These are phyloP conservation scores for Danio aesculapii DNA, from an alignment of 2,797 vertebrate genomes.

Conservation along the genomic window DNA sequence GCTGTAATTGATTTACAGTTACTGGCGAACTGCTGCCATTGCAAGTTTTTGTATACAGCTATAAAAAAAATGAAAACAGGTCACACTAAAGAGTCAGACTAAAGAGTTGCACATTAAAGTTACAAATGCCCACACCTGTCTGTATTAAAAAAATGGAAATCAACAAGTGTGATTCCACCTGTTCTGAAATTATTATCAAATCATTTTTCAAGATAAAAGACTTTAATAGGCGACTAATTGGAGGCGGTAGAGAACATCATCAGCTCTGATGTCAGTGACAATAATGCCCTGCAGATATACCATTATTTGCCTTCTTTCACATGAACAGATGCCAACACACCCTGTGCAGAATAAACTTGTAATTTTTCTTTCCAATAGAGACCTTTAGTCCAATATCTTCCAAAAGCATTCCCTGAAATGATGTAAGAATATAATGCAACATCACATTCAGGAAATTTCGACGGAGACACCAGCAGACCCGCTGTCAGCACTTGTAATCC, in stretches of 20 bases:
- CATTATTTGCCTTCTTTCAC: slow-evolving; percentile 5
- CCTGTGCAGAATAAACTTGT: background rate
- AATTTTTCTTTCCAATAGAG: background rate
- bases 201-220: slow-evolving; percentile 15
- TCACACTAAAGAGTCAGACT: too few species aligned
- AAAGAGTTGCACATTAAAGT: too few species aligned
- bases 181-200: slow-evolving; percentile 25
- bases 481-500: slow-evolving; percentile 68
- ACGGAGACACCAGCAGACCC: background rate
- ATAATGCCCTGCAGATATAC: background rate
- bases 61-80: too few species aligned
- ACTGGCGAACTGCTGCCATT: too few species aligned
- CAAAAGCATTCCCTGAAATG: background rate
- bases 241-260: slow-evolving; percentile 47
- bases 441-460: background rate
- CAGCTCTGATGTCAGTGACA: background rate
- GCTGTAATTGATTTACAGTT: too few species aligned
- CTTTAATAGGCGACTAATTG: slow-evolving; percentile 50
- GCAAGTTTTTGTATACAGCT: too few species aligned
- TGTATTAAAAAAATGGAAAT: too few species aligned
- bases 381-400: background rate
- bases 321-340: background rate
- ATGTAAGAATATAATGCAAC: background rate
- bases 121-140: too few species aligned
- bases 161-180: background rate